Percentiles rank a stretch among this genome's conserved stretches.
Evolutionary conservation across 2,888 invertebrate species (phyloP).

Genomic region (Leptinotarsa haldemani): DNA sequence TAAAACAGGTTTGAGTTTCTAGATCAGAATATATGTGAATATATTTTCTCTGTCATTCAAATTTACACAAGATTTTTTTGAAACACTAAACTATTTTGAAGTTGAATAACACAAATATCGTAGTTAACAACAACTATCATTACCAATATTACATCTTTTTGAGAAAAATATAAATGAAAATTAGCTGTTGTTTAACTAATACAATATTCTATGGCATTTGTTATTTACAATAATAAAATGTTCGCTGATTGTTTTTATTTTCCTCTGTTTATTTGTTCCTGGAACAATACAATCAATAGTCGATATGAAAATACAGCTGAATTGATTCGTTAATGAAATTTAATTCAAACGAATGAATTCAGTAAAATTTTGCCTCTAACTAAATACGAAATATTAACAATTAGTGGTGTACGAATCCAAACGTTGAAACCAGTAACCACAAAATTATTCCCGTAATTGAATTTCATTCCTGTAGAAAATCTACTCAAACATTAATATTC

Average conservation of each 20-base stretch:
- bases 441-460: not conserved
- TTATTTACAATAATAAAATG: not conserved
- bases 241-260: not conserved
- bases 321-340: slow-evolving; percentile 26
- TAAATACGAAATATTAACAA: not conserved
- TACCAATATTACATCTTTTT: too few relatives aligned
- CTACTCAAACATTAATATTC: not conserved
- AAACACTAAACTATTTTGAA: too few relatives aligned
- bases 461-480: not conserved
- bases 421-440: not conserved
- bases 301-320: slow-evolving; percentile 11
- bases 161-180: too few relatives aligned
- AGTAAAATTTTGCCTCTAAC: slow-evolving; percentile 20
- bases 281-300: not conserved
- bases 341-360: slow-evolving; percentile 21
- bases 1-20: too few relatives aligned
- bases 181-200: not conserved
- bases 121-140: too few relatives aligned
- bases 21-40: too few relatives aligned
- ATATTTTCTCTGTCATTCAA: too few relatives aligned
- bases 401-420: not conserved
- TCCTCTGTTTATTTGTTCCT: not conserved
- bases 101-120: too few relatives aligned
- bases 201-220: not conserved
- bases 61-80: too few relatives aligned